These are phyloP conservation scores for Oligia fasciuncula DNA, from an alignment of 2,888 invertebrate genomes.

Conservation along the genomic window DNA sequence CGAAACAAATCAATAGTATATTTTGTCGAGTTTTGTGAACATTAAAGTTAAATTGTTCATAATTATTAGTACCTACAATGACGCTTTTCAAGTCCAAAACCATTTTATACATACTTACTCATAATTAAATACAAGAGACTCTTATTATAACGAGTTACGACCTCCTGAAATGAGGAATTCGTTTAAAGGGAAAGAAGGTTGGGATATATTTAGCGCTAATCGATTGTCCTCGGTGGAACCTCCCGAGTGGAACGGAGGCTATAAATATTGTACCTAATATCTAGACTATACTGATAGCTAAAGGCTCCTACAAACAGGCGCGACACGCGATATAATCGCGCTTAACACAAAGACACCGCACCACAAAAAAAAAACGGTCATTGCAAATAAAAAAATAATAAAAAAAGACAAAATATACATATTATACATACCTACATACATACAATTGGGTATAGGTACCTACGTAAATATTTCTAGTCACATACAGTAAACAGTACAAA, in stretches of 20 bases:
- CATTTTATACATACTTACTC: not conserved
- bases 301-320: too few relatives aligned
- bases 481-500: not conserved
- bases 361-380: too few relatives aligned
- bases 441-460: too few relatives aligned
- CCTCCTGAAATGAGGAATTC: conserved; percentile 1
- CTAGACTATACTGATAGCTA: not conserved
- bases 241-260: not conserved
- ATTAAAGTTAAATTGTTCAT: not conserved
- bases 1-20: not conserved
- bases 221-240: conserved; percentile 35
- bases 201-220: conserved; percentile 49
- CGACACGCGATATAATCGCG: too few relatives aligned
- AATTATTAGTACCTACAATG: not conserved
- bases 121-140: not conserved
- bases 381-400: too few relatives aligned
- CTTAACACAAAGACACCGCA: too few relatives aligned
- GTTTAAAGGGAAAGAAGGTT: conserved; percentile 4
- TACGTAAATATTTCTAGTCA: not conserved
- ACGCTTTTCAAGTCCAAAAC: not conserved
- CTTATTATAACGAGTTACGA: not conserved
- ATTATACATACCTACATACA: too few relatives aligned
- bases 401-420: too few relatives aligned
- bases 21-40: not conserved
- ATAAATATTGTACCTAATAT: conserved; percentile 5